phyloP scores from a whole-genome alignment of 2,888 invertebrate genomes.

The Agrochola circellaris region DNA sequence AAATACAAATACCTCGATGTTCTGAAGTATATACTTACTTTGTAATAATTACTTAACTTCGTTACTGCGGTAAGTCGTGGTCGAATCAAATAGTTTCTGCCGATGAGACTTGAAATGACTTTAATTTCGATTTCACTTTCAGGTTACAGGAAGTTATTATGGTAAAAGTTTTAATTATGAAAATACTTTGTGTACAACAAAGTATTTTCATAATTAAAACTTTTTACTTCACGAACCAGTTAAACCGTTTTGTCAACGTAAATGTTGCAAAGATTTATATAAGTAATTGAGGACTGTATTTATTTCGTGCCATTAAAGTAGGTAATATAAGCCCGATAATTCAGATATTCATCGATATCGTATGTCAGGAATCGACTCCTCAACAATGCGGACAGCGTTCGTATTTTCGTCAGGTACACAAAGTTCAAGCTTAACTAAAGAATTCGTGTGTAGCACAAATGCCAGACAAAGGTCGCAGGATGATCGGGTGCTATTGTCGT shows the following conservation, averaged over 20 bases:
- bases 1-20: slow-evolving; percentile 20
- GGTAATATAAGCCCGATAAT: slow-evolving; percentile 32
- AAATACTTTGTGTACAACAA: slow-evolving; percentile 4
- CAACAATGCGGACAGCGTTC: slow-evolving; percentile 81
- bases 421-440: slow-evolving; percentile 83
- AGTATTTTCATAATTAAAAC: no score
- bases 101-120: slow-evolving; percentile 35
- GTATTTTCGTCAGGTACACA: slow-evolving; percentile 72
- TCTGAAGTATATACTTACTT: slow-evolving; percentile 16
- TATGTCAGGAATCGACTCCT: slow-evolving; percentile 72
- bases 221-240: slow-evolving; percentile 3
- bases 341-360: slow-evolving; percentile 54
- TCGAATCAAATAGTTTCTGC: slow-evolving; percentile 39
- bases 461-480: slow-evolving; percentile 85
- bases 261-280: background rate
- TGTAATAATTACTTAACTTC: slow-evolving; percentile 39
- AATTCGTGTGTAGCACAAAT: slow-evolving; percentile 81
- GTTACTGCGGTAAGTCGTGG: slow-evolving; percentile 51
- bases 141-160: slow-evolving; percentile 42
- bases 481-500: slow-evolving; percentile 72
- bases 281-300: background rate
- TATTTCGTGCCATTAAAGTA: background rate
- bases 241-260: background rate
- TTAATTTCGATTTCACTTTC: slow-evolving; percentile 43
- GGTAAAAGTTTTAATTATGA: slow-evolving; percentile 33